A percentile compares a stretch with the other conserved stretches of the same genome.
Evolutionary conservation across 2,797 vertebrate genomes (phyloP).

Genomic region (Acanthornis magna): DNA sequence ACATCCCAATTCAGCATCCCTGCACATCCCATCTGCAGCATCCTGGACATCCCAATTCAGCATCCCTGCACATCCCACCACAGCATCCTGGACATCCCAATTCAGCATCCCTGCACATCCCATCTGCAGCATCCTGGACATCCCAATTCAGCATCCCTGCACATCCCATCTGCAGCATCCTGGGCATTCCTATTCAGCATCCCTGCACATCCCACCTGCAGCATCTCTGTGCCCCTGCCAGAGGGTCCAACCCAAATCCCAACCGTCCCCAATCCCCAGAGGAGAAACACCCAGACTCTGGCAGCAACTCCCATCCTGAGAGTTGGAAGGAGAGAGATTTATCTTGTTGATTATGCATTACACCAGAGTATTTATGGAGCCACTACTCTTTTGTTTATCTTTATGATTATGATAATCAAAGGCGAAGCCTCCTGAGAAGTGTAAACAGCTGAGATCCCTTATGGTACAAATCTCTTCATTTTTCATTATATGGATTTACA

Average conservation of each 20-base stretch:
- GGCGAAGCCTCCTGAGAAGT: slow-evolving; percentile 37
- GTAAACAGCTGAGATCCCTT: slow-evolving; percentile 48
- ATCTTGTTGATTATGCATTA: not conserved
- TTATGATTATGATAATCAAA: slow-evolving; percentile 58
- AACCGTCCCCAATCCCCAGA: not conserved
- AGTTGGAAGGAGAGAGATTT: not conserved
- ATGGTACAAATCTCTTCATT: slow-evolving; percentile 27
- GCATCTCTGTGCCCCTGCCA: not conserved
- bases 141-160: not conserved
- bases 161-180: too few relatives aligned
- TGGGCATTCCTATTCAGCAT: too few relatives aligned
- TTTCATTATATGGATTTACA: slow-evolving; percentile 30
- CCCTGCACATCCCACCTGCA: too few relatives aligned
- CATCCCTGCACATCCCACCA: too few relatives aligned
- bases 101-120: too few relatives aligned
- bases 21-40: too few relatives aligned
- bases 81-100: too few relatives aligned
- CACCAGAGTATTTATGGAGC: slow-evolving; percentile 15
- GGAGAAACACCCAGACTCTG: not conserved
- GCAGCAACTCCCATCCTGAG: not conserved
- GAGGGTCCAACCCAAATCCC: not conserved
- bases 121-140: not conserved
- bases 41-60: too few relatives aligned
- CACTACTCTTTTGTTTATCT: slow-evolving; percentile 58
- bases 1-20: not conserved